These are phyloP conservation scores for Amphilophus citrinellus DNA, from an alignment of 2,113 vertebrate genomes.

Conservation along the genomic window DNA sequence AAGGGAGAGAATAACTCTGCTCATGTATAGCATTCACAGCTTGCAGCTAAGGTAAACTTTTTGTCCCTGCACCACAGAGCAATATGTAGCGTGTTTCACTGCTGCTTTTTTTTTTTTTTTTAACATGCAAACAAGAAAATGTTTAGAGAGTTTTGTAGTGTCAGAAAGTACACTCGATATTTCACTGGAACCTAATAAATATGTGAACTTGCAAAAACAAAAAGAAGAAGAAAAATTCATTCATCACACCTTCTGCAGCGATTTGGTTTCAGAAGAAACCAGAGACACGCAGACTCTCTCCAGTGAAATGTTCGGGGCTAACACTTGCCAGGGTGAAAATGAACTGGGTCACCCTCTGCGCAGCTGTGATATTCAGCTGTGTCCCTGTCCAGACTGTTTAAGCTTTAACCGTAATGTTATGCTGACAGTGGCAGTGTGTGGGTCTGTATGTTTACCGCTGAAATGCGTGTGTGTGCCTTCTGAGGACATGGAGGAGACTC, in stretches of 20 bases:
- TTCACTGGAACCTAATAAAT: background rate
- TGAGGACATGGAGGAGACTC: conserved; percentile 84
- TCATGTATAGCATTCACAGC: conserved; percentile 29
- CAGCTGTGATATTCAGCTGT: conserved; percentile 66
- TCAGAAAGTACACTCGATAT: background rate
- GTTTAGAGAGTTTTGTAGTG: background rate
- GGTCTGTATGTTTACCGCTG: conserved; percentile 39
- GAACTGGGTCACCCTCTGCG: conserved; percentile 65
- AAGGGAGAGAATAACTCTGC: background rate
- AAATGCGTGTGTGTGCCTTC: conserved; percentile 22
- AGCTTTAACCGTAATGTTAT: conserved; percentile 53
- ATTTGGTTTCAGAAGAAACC: background rate
- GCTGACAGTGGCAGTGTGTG: conserved; percentile 56
- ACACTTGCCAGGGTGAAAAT: conserved; percentile 54
- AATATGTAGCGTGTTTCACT: conserved; percentile 34
- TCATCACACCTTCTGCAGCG: conserved; percentile 14
- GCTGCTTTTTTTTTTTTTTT: conserved; percentile 8
- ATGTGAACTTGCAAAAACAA: background rate
- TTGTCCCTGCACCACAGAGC: conserved; percentile 28
- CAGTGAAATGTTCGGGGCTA: conserved; percentile 30
- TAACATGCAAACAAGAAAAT: conserved; percentile 24
- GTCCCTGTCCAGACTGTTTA: conserved; percentile 68
- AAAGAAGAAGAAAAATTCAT: background rate
- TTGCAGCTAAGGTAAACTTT: conserved; percentile 30
- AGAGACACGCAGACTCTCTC: conserved; percentile 8